These are phyloP conservation scores for Elaphurus davidianus DNA, from an alignment of 2,113 vertebrate species.

Conservation along the genomic window DNA sequence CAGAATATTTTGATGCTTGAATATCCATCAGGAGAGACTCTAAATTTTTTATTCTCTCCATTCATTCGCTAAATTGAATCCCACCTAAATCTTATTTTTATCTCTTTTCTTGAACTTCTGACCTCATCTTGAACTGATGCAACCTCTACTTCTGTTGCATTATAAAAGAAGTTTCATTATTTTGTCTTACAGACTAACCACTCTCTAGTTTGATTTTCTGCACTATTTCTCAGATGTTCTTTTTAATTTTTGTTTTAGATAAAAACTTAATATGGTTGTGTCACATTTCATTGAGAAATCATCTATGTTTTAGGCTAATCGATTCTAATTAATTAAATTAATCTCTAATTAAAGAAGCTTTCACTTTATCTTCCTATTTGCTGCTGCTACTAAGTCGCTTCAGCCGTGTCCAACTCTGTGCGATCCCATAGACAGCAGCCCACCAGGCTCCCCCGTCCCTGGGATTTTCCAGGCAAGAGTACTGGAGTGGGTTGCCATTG, in stretches of 20 bases:
- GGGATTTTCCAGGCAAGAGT: no score
- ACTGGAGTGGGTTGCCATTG: no score
- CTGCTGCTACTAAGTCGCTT: no score
- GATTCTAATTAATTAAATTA: neutral
- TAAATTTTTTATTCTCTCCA: neutral
- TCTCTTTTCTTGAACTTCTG: neutral
- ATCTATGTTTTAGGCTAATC: neutral
- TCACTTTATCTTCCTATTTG: neutral
- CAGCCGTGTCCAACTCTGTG: no score
- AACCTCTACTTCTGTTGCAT: neutral
- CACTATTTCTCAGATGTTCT: conserved; percentile 2
- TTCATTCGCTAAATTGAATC: neutral
- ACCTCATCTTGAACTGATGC: neutral
- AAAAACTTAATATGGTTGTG: neutral
- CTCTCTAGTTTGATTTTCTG: neutral
- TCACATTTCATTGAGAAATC: neutral
- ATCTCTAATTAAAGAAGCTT: neutral
- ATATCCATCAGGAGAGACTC: neutral
- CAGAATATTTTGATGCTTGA: neutral
- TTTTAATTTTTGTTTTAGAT: conserved; percentile 46
- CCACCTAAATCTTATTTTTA: neutral
- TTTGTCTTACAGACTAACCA: neutral
- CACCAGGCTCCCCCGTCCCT: no score
- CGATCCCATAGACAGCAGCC: no score
- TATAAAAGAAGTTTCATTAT: neutral